phyloP scores from a whole-genome alignment of 2,113 vertebrate species.

The Boleophthalmus pectinirostris region DNA sequence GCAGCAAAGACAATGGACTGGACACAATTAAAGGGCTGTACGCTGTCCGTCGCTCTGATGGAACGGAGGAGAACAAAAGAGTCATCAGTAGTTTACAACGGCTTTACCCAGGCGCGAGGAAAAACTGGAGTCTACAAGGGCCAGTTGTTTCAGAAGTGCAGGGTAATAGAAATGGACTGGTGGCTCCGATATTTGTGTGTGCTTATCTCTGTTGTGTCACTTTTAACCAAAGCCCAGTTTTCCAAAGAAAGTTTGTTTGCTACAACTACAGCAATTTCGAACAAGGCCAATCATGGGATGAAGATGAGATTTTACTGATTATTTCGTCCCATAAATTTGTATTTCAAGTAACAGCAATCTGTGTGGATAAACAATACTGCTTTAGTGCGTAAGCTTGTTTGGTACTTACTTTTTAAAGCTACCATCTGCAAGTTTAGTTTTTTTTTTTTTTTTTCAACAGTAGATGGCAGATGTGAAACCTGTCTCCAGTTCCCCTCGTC shows the following conservation, averaged over 20 bases:
- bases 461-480: no score
- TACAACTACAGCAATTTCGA: not conserved
- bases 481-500: no score
- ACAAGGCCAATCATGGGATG: not conserved
- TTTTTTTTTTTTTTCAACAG: no score
- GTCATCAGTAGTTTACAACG: slow-evolving; percentile 16
- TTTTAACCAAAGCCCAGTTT: not conserved
- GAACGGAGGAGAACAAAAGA: slow-evolving; percentile 28
- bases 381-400: not conserved
- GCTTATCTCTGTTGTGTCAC: not conserved
- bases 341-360: not conserved
- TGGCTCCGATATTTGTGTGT: not conserved
- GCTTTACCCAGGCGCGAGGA: slow-evolving; percentile 10
- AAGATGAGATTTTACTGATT: not conserved
- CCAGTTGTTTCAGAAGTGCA: slow-evolving; percentile 9
- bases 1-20: slow-evolving; percentile 17
- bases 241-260: not conserved
- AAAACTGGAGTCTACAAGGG: not conserved
- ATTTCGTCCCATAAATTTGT: not conserved
- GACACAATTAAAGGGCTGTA: slow-evolving; percentile 11
- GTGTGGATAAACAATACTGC: not conserved
- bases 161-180: not conserved
- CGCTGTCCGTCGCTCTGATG: slow-evolving; percentile 13
- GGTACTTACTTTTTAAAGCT: no score
- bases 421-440: no score